These are phyloP conservation scores for Ericerus pela DNA, from an alignment of 1,140 invertebrate genomes.

Conservation along the genomic window DNA sequence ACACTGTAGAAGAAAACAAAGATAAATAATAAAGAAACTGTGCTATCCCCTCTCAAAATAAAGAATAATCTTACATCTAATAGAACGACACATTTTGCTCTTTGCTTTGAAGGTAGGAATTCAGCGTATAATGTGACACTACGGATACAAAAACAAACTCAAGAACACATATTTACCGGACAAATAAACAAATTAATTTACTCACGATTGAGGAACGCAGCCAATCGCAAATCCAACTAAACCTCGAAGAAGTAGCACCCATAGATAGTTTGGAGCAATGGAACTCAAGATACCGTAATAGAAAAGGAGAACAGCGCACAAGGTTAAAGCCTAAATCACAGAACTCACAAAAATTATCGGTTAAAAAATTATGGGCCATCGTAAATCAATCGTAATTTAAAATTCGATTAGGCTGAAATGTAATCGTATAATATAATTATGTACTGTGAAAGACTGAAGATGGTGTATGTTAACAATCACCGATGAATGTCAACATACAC, in stretches of 20 bases:
- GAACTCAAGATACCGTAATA: slow-evolving; percentile 83
- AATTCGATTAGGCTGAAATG: no score
- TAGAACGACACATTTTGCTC: slow-evolving; percentile 85
- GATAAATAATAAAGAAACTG: not conserved
- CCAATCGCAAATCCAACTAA: slow-evolving; percentile 92
- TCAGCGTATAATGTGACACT: slow-evolving; percentile 93
- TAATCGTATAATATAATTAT: no score
- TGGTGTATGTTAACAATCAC: no score
- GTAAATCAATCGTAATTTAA: no score
- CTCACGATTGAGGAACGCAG: slow-evolving; percentile 92
- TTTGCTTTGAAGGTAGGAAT: slow-evolving; percentile 81
- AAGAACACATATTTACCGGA: not conserved
- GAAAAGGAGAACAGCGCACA: slow-evolving; percentile 75
- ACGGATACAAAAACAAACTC: slow-evolving; percentile 28
- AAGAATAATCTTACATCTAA: slow-evolving; percentile 59
- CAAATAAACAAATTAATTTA: slow-evolving; percentile 26
- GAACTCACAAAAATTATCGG: slow-evolving; percentile 16
- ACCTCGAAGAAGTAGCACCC: slow-evolving; percentile 76
- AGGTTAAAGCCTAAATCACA: slow-evolving; percentile 54
- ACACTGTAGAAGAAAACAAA: slow-evolving; percentile 46
- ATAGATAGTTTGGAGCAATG: slow-evolving; percentile 78
- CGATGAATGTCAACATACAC: no score
- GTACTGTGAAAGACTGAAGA: no score
- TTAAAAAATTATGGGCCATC: no score
- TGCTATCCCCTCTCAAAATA: not conserved